These are phyloP conservation scores for Ptilonorhynchus violaceus DNA, from an alignment of 2,113 vertebrate genomes.

Conservation along the genomic window DNA sequence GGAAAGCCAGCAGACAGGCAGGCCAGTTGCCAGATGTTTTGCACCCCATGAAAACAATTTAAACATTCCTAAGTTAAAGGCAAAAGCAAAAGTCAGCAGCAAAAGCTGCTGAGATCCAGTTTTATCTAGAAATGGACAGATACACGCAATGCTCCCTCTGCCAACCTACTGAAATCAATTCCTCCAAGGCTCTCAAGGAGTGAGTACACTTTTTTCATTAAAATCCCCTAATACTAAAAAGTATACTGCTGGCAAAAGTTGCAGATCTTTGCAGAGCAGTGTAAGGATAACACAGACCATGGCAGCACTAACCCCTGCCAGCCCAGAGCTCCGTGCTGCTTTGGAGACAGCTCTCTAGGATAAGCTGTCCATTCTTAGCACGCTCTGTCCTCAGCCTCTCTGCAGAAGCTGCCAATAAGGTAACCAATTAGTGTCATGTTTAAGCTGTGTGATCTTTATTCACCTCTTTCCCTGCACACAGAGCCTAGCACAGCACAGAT, in stretches of 20 bases:
- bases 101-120: background rate
- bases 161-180: background rate
- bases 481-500: background rate
- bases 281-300: background rate
- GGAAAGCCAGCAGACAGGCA: background rate
- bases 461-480: background rate
- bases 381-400: background rate
- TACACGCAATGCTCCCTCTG: background rate
- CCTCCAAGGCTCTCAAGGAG: background rate
- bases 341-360: background rate
- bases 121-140: background rate
- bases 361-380: background rate
- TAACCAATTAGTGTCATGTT: background rate
- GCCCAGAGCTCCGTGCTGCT: background rate
- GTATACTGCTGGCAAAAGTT: background rate
- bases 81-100: background rate
- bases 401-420: background rate
- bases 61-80: background rate
- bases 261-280: background rate
- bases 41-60: background rate
- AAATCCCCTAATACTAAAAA: background rate
- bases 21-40: background rate
- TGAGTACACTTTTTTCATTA: background rate
- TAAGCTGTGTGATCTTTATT: slow-evolving; percentile 7
- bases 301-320: background rate